Percentiles rank a stretch among this genome's conserved stretches.
phyloP scores from a whole-genome alignment of 2,113 vertebrate species.

The Chaetorhynchus papuensis region DNA sequence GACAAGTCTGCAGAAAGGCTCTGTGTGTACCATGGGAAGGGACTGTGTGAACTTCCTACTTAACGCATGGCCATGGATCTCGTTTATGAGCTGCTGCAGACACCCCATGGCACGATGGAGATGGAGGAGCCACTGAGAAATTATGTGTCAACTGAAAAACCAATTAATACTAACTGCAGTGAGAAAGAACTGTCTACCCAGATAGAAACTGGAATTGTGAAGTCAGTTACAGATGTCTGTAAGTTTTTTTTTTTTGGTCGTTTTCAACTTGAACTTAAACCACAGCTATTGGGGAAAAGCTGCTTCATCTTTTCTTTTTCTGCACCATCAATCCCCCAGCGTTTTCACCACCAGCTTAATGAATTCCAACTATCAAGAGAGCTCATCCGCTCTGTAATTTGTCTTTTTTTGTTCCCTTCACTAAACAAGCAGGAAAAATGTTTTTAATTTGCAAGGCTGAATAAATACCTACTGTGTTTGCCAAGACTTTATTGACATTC shows the following conservation, averaged over 20 bases:
- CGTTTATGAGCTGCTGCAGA: background rate
- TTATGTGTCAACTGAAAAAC: constrained; percentile 16
- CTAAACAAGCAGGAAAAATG: constrained; percentile 52
- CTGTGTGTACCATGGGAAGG: background rate
- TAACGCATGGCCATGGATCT: background rate
- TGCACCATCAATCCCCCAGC: constrained; percentile 37
- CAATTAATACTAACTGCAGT: constrained; percentile 10
- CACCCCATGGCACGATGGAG: background rate
- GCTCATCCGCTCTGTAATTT: constrained; percentile 44
- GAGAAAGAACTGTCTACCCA: constrained; percentile 11
- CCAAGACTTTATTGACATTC: constrained; percentile 53
- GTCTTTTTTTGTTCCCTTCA: constrained; percentile 53
- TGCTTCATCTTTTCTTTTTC: constrained; percentile 42
- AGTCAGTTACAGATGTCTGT: constrained; percentile 10
- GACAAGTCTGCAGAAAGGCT: constrained; percentile 1
- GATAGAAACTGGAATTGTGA: background rate
- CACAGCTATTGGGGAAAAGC: constrained; percentile 20
- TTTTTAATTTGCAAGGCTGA: constrained; percentile 64
- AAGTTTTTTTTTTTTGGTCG: background rate
- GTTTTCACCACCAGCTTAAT: constrained; percentile 55
- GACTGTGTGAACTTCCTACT: background rate
- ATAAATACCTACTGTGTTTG: constrained; percentile 44
- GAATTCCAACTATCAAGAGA: constrained; percentile 55
- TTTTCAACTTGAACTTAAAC: constrained; percentile 42
- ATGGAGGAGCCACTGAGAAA: background rate